Base-by-base conservation (phyloP, 2,113 vertebrate species). In the Desmodus rotundus region DNA sequence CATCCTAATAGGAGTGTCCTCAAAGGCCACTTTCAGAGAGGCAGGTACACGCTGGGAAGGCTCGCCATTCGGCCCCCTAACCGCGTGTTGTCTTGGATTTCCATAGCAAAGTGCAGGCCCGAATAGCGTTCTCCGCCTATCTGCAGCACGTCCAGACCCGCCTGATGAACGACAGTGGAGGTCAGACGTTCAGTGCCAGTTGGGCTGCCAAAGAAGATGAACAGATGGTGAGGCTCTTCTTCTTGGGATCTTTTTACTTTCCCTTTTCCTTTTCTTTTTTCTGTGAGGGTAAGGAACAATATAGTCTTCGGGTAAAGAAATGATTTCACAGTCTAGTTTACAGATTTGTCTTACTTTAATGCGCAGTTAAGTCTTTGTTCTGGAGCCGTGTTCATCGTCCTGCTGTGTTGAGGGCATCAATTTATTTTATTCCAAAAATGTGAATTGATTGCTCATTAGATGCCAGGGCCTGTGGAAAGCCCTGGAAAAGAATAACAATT, bases 21-120 rank as follows among this genome's bases (percentile, higher is more conserved):
- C 67, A 86, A n/a, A 93, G 68, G 58, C n/a, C 45, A 61, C 24
- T 54, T 31, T 31, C 80, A 81, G 87, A 86, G 41, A 90, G 70
- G 74, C 54, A 87, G 36, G 61, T 89, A 45, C 72, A 11, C 54
- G 1, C 70, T 68, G 41, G 45, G 41, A 56, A 74, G 78, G 52
- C 26, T 54, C 28, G 10, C 50, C 76, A 2, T 89, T 74, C 89
- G 65, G 11, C 78, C 61, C 87, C 31, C 1, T 97, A 97, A 98
- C 7, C 0, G 54, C 85, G 2, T 96, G 31, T 87, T 96, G 86
- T 96, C 96, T 96, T 96, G 97, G 86, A 93, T 97, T 98, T 97
- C 82, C 93, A 0, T 94, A 99, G 99, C 98, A 99, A 99, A 98
- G 99, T 99, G 31, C 99, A 99, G 98, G 99, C 99, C 72, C 99